Percentiles rank a stretch among this genome's conserved stretches.
These are phyloP conservation scores for Atta colombica DNA, from an alignment of 1,140 invertebrate genomes.

Conservation along the genomic window DNA sequence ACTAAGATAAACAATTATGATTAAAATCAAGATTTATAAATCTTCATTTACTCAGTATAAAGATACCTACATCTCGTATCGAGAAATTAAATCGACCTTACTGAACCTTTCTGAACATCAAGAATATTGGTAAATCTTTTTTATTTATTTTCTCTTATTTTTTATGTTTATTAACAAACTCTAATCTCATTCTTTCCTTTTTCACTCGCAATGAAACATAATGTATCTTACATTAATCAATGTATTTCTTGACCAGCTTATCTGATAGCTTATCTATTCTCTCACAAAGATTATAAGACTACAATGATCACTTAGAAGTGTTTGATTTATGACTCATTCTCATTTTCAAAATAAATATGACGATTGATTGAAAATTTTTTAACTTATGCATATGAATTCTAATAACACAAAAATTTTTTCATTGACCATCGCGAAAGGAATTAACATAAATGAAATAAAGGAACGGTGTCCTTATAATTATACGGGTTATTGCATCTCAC, in stretches of 20 bases:
- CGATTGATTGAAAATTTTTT: conserved; percentile 28
- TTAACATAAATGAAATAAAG: not conserved
- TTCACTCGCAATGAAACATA: not conserved
- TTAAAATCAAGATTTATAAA: conserved; percentile 26
- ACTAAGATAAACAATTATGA: conserved; percentile 32
- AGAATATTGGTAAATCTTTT: conserved; percentile 40
- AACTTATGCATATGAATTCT: not conserved
- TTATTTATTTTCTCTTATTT: conserved; percentile 40
- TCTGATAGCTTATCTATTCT: conserved; percentile 14
- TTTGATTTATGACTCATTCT: conserved; percentile 33
- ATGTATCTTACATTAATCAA: conserved; percentile 57
- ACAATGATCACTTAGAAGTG: not conserved
- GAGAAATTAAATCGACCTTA: conserved; percentile 52
- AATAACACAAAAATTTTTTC: not conserved
- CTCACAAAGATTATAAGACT: not conserved
- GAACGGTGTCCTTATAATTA: conserved; percentile 18
- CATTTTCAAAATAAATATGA: not conserved
- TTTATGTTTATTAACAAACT: conserved; percentile 47
- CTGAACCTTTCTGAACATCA: conserved; percentile 61
- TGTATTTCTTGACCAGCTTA: conserved; percentile 43
- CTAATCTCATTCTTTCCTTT: not conserved
- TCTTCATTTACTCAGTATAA: not conserved
- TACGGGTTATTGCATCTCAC: conserved; percentile 31
- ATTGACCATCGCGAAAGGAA: not conserved
- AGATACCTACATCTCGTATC: conserved; percentile 48